phyloP scores from a whole-genome alignment of 2,888 invertebrate genomes.

The Perithous albicinctus region DNA sequence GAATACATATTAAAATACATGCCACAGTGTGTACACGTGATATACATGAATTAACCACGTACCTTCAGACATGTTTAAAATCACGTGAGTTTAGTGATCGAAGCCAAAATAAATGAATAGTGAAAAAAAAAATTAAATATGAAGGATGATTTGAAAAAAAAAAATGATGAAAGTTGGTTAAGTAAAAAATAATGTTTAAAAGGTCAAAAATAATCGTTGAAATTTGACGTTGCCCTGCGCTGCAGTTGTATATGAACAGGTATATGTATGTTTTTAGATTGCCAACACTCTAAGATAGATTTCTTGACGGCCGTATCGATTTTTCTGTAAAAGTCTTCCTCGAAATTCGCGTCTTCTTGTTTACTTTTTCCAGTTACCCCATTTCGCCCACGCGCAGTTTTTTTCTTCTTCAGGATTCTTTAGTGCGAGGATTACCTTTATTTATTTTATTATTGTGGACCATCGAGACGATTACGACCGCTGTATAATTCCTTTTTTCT shows the following conservation, averaged over 20 bases:
- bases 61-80: conserved; percentile 3
- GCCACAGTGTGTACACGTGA: conserved; percentile 9
- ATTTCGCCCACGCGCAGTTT: neutral
- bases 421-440: neutral
- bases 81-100: neutral
- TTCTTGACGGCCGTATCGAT: neutral
- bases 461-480: neutral
- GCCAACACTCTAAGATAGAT: conserved; percentile 1
- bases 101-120: neutral
- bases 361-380: neutral
- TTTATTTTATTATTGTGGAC: conserved; percentile 5
- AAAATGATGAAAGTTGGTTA: neutral
- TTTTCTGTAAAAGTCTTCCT: neutral
- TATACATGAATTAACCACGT: conserved; percentile 16
- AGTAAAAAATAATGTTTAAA: too few species aligned
- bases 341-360: neutral
- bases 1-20: neutral
- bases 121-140: neutral
- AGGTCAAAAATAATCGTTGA: conserved; percentile 8
- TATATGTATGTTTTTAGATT: conserved; percentile 14
- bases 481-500: neutral
- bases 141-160: neutral
- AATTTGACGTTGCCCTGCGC: neutral
- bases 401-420: neutral
- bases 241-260: neutral